A percentile compares a stretch with the other conserved stretches of the same genome.
Conservation (phyloP, 2,888 invertebrate genomes). For the Druceiella hillmani region DNA sequence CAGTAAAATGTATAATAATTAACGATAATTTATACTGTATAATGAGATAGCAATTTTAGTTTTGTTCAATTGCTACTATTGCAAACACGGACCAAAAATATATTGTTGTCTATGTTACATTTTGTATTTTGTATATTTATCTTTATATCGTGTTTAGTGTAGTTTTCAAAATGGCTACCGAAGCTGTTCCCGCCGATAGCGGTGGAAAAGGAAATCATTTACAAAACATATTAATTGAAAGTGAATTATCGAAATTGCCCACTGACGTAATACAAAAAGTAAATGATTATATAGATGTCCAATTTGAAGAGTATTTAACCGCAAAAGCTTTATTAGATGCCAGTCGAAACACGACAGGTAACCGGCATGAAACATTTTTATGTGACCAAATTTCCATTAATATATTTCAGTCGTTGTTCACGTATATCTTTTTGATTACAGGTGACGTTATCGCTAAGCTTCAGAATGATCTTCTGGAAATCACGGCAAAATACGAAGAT, state of each 20-base stretch:
- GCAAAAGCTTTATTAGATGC: slow-evolving; percentile 69
- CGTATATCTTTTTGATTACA: slow-evolving; percentile 33
- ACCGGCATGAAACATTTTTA: slow-evolving; percentile 28
- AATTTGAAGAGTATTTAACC: slow-evolving; percentile 67
- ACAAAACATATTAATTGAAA: slow-evolving; percentile 27
- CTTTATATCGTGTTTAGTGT: too few relatives aligned
- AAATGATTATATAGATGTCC: slow-evolving; percentile 52
- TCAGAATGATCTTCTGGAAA: slow-evolving; percentile 50
- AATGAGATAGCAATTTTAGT: too few relatives aligned
- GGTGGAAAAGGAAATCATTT: slow-evolving; percentile 13
- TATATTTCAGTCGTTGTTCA: background rate
- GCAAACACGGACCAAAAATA: too few relatives aligned
- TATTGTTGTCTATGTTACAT: too few relatives aligned
- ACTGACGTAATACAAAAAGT: slow-evolving; percentile 51
- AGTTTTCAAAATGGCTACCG: too few relatives aligned
- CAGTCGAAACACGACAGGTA: slow-evolving; percentile 58
- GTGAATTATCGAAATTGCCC: slow-evolving; percentile 37
- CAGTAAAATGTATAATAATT: too few relatives aligned
- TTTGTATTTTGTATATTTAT: too few relatives aligned
- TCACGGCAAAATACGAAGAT: slow-evolving; percentile 59
- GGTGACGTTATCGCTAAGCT: slow-evolving; percentile 53
- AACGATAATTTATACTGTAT: too few relatives aligned
- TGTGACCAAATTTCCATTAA: background rate
- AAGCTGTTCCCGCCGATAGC: too few relatives aligned
- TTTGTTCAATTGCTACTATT: too few relatives aligned